phyloP scores from a whole-genome alignment of 1,140 invertebrate species.

The Tenebrio molitor region DNA sequence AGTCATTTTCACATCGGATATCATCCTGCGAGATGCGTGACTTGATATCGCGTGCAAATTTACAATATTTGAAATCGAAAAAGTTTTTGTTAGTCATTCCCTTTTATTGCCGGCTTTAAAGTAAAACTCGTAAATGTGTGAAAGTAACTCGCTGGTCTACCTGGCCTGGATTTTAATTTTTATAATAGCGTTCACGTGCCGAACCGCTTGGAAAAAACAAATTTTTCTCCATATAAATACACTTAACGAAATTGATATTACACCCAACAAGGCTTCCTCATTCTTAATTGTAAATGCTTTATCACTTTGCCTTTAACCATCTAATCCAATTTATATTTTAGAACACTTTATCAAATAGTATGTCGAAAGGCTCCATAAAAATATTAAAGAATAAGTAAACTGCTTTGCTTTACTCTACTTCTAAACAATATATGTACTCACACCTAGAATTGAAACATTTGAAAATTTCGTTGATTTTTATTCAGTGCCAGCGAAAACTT shows the following conservation, averaged over 20 bases:
- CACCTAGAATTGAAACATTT: too few relatives aligned
- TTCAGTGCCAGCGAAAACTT: too few relatives aligned
- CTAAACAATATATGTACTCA: too few relatives aligned
- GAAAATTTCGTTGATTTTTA: too few relatives aligned
- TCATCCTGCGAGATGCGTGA: conserved; percentile 43
- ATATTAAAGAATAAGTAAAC: too few relatives aligned
- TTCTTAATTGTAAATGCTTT: not conserved
- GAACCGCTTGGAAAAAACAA: conserved; percentile 15
- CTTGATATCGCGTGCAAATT: conserved; percentile 43
- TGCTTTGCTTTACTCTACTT: too few relatives aligned
- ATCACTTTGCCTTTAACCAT: not conserved
- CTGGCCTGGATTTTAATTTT: conserved; percentile 34
- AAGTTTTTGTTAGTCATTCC: conserved; percentile 47
- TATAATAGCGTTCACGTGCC: conserved; percentile 24
- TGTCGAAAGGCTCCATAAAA: too few relatives aligned
- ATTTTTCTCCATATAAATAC: conserved; percentile 4
- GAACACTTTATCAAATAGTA: too few relatives aligned
- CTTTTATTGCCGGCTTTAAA: conserved; percentile 41
- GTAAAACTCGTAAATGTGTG: conserved; percentile 37
- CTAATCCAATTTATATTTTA: too few relatives aligned
- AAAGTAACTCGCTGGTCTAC: conserved; percentile 10
- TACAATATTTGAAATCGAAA: conserved; percentile 41
- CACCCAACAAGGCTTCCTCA: not conserved
- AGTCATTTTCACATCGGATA: conserved; percentile 40
- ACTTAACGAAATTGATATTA: conserved; percentile 29